These are phyloP conservation scores for Entomobrya proxima DNA, from an alignment of 2,888 invertebrate genomes.

Conservation along the genomic window DNA sequence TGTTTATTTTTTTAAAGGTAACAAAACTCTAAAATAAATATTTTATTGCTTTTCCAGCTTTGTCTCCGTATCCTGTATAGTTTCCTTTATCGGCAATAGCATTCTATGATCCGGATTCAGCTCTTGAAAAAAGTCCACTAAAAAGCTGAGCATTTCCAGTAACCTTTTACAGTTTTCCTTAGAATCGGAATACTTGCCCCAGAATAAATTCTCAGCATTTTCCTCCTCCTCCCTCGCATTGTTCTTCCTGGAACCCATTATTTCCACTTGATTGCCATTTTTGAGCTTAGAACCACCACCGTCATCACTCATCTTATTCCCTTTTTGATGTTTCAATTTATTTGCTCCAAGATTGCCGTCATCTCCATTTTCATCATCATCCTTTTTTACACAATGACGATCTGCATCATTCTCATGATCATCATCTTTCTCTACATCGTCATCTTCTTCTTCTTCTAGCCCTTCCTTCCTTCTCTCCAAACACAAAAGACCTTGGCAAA, in stretches of 20 bases:
- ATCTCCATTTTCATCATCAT: background rate
- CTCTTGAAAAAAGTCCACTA: constrained; percentile 46
- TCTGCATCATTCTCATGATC: background rate
- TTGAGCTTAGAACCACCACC: background rate
- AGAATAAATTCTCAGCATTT: no score
- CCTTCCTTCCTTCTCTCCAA: constrained; percentile 49
- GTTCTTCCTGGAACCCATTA: constrained; percentile 24
- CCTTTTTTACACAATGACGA: no score
- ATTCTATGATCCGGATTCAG: constrained; percentile 57
- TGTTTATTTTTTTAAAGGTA: background rate
- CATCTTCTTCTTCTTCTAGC: background rate
- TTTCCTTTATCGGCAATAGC: constrained; percentile 51
- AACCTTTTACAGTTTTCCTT: constrained; percentile 26
- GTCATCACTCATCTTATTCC: background rate
- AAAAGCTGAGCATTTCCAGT: constrained; percentile 53
- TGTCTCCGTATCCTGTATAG: constrained; percentile 46
- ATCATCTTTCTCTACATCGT: background rate
- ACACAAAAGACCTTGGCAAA: constrained; percentile 62
- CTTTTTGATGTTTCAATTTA: constrained; percentile 48
- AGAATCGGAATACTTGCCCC: constrained; percentile 8
- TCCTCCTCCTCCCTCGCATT: background rate
- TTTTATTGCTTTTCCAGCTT: background rate
- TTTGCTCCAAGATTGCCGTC: background rate
- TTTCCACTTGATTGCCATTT: background rate
- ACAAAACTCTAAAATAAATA: background rate